Conservation (phyloP, 2,888 invertebrate species). For the Plebejus argus region DNA sequence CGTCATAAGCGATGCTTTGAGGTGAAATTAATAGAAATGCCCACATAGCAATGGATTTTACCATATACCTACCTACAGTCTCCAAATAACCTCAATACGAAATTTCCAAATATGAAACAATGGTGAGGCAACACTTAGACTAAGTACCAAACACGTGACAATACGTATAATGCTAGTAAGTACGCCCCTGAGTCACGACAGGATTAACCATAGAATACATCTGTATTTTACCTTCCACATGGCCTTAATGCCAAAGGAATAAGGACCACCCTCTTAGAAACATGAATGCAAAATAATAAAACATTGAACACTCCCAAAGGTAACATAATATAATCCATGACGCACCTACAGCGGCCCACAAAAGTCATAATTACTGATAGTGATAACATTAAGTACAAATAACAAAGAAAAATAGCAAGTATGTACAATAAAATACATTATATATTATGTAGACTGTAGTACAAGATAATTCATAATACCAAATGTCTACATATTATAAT, state of each 20-base stretch:
- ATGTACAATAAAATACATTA: neutral
- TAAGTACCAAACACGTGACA: constrained; percentile 4
- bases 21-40: neutral
- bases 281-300: neutral
- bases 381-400: neutral
- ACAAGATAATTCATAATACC: neutral
- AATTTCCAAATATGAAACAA: constrained; percentile 14
- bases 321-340: neutral
- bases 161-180: constrained; percentile 4
- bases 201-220: constrained; percentile 1
- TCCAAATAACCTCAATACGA: neutral
- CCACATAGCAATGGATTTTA: neutral
- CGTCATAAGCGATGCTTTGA: neutral
- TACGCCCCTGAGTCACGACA: constrained; percentile 13
- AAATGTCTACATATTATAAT: too few species aligned
- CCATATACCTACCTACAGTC: neutral
- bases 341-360: neutral
- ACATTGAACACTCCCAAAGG: neutral
- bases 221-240: neutral
- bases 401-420: neutral
- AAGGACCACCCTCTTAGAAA: neutral
- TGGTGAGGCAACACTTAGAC: neutral
- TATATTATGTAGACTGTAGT: too few species aligned
- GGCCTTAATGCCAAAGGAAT: neutral
- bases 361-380: neutral